Percentiles rank a stretch among this genome's conserved stretches.
Conservation (phyloP, 2,113 vertebrate genomes). For the Cardinalis cardinalis region DNA sequence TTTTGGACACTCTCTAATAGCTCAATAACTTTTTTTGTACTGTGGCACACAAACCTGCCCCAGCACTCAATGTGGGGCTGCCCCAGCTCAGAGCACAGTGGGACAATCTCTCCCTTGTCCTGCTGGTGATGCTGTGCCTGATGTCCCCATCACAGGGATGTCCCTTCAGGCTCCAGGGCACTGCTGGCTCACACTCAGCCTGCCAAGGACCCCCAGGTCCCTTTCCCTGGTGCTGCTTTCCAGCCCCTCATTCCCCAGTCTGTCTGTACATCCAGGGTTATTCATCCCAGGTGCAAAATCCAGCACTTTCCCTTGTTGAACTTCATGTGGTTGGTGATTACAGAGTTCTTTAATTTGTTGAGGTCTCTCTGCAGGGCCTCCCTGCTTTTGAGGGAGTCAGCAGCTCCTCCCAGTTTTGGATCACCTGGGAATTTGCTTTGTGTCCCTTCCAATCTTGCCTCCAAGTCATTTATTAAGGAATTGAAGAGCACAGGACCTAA, state of each 20-base stretch:
- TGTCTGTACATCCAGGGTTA: fast-evolving
- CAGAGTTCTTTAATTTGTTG: background rate
- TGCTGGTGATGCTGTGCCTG: background rate
- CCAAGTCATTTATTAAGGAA: background rate
- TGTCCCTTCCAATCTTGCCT: background rate
- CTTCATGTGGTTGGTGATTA: background rate
- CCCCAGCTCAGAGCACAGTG: background rate
- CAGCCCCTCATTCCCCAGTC: background rate
- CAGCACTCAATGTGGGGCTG: background rate
- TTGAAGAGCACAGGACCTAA: background rate
- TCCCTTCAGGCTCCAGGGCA: background rate
- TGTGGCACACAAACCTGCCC: background rate
- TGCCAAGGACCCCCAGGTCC: background rate
- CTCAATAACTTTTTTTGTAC: fast-evolving
- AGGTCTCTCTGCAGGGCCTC: background rate
- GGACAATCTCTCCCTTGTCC: background rate
- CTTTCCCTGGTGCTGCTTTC: background rate
- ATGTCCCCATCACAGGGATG: background rate
- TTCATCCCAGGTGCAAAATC: background rate
- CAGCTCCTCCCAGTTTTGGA: background rate
- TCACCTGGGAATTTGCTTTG: background rate
- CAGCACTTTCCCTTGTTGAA: background rate
- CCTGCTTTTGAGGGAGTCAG: background rate
- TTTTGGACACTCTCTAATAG: background rate
- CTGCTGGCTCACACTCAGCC: background rate